phyloP scores from a whole-genome alignment of 2,888 invertebrate genomes.

The Chymomyza procnemis region DNA sequence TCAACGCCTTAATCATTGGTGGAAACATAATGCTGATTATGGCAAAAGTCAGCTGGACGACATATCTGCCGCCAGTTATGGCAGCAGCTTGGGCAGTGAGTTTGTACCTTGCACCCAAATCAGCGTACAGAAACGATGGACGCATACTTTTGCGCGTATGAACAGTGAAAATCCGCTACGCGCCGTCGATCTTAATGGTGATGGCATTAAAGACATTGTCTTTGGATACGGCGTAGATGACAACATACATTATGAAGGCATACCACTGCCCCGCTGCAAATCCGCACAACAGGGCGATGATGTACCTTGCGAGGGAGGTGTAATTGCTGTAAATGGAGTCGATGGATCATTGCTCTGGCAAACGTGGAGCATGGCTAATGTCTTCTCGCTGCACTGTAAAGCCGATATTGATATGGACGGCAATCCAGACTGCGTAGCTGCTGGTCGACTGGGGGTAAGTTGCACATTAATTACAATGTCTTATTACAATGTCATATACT shows the following conservation, averaged over 20 bases:
- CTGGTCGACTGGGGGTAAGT: conserved; percentile 85
- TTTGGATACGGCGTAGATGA: conserved; percentile 86
- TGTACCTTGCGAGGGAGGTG: conserved; percentile 86
- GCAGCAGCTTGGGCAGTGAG: conserved; percentile 70
- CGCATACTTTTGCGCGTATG: conserved; percentile 83
- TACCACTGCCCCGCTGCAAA: conserved; percentile 80
- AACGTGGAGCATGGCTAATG: conserved; percentile 85
- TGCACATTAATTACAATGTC: not conserved
- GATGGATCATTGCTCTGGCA: conserved; percentile 87
- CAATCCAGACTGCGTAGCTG: conserved; percentile 85
- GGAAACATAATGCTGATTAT: conserved; percentile 68
- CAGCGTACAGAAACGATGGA: conserved; percentile 81
- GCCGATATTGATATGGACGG: conserved; percentile 85
- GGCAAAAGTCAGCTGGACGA: conserved; percentile 25
- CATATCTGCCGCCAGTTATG: conserved; percentile 41
- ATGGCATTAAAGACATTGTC: conserved; percentile 85
- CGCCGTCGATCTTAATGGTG: conserved; percentile 85
- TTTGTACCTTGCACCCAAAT: conserved; percentile 78
- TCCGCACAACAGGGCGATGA: conserved; percentile 83
- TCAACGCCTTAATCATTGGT: conserved; percentile 82
- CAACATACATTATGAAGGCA: conserved; percentile 80
- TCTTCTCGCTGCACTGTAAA: conserved; percentile 86
- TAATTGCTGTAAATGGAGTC: conserved; percentile 86
- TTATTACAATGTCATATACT: not conserved
- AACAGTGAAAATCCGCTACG: conserved; percentile 87